Base-by-base conservation (phyloP, 2,797 vertebrate species). In the Sphenodon punctatus region DNA sequence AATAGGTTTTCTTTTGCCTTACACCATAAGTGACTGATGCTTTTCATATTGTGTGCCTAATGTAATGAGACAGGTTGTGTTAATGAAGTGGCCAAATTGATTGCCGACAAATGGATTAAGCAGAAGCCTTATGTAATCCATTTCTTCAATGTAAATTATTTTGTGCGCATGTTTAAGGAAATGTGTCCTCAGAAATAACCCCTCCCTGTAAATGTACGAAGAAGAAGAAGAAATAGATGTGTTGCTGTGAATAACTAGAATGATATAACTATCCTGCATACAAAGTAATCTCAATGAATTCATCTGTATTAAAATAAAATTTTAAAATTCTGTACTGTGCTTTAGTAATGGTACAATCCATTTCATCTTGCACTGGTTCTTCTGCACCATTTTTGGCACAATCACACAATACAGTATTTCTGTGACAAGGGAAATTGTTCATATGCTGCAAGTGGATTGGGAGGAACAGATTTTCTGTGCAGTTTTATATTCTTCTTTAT, bases 81-180 rank as follows among this genome's bases (percentile, higher is more conserved):
- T 82, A 89, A 88, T 89, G 66, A 83, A 69, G 78, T 90, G 75
- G 75, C 77, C 65, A 83, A 86, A 87, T 75, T 77, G 71, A 51
- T 75, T 84, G 70, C 61, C 90, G 90, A 91, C 49, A 93, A 92
- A 90, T 86, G 81, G 80, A 81, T 89, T 89, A 84, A 89, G 86
- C 82, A 80, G 55, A 46, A 78, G 60, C 64, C 53, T 68, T 68
- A 30, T 67, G 42, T 63, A 74, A 78, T 56, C 42, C 67, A 67
- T 45, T 71, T 60, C 27, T 88, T 80, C 81, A 55, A 66, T 88
- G 93, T 87, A 70, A 82, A 75, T 87, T 89, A 89, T 85, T 89
- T 89, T 72, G 67, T 61, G 72, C 61, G 23, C 23, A 82, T 88
- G 34, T 12, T 30, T 85, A 67, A 76, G 82, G 78, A 85, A 86